Base-by-base conservation (phyloP, 2,113 vertebrate species). In the Cercopithecus mona region DNA sequence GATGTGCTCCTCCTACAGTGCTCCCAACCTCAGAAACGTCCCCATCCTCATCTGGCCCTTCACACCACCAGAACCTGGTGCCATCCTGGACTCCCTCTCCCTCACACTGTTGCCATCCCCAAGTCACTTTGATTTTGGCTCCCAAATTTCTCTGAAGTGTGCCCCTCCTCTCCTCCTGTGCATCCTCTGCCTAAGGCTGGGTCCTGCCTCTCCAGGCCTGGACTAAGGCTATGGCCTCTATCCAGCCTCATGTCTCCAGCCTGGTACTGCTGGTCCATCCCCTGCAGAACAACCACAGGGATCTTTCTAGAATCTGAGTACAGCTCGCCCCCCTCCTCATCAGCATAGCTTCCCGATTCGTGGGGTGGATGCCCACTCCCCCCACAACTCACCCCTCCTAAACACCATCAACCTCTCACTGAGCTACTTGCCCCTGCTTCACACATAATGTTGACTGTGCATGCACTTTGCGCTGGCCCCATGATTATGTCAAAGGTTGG, bases 41-140 rank as follows among this genome's bases (percentile, higher is more conserved):
- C 43, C n/a, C 22, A 8, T 45, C 25, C 81, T 7, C 16, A 5
- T 35, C 43, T 1, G 1, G 55, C 22, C 55, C 27, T 80, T 48
- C 13, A 30, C 5, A 27, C 10, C 8, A 17, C 81, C 32, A 25
- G 64, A n/a, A 43, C 55, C 85, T 0, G 57, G 68, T 3, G 8
- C 32, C 80, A 14, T 66, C 78, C 43, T 27, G 84, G 79, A 14
- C 23, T 70, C 30, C 20, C 48, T 40, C 20, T 13, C 23, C 25
- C 5, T 14, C 35, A 9, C 75, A 3, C 0, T 35, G 79, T 35
- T 40, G 22, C 73, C 22, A 0, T 57, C 20, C 4, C 5, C 14
- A 61, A 30, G 18, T 30, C 40, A 72, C 38, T 88, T 61, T 27
- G 72, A 68, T 61, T 61, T 43, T 20, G 70, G 57, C 11, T 92